phyloP scores from a whole-genome alignment of 2,113 vertebrate genomes.

The Perognathus longimembris region DNA sequence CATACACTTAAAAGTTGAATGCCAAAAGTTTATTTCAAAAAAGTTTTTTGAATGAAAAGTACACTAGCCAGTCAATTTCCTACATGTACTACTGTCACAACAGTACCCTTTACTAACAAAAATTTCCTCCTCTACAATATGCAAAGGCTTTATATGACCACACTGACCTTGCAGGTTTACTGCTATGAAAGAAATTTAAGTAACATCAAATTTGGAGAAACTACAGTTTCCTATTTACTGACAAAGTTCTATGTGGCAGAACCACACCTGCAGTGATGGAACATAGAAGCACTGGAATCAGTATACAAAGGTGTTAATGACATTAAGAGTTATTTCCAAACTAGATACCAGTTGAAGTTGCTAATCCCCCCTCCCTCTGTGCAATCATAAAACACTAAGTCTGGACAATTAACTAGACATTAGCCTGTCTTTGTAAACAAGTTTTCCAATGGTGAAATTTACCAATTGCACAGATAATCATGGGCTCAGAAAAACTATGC shows the following conservation, averaged over 20 bases:
- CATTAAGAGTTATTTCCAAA: constrained; percentile 21
- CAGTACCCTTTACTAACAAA: constrained; percentile 7
- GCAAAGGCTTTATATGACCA: not conserved
- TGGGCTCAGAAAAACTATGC: not conserved
- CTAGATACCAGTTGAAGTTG: not conserved
- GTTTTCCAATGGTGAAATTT: not conserved
- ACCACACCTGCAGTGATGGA: constrained; percentile 61
- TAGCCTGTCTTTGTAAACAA: not conserved
- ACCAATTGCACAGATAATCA: not conserved
- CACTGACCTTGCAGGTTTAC: not conserved
- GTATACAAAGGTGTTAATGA: constrained; percentile 53
- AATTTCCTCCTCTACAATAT: not conserved
- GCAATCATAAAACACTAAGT: not conserved
- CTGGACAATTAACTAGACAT: not conserved
- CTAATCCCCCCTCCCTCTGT: no score
- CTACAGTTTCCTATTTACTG: constrained; percentile 24
- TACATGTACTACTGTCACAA: not conserved
- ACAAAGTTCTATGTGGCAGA: constrained; percentile 36
- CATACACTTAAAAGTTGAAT: not conserved
- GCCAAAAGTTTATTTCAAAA: not conserved
- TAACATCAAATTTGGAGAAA: not conserved
- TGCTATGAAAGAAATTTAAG: not conserved
- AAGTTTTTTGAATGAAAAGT: constrained; percentile 15
- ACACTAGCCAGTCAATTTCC: constrained; percentile 6
- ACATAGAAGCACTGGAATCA: constrained; percentile 39